Conservation (phyloP, 2,888 invertebrate species). For the Synanthedon andrenaeformis region DNA sequence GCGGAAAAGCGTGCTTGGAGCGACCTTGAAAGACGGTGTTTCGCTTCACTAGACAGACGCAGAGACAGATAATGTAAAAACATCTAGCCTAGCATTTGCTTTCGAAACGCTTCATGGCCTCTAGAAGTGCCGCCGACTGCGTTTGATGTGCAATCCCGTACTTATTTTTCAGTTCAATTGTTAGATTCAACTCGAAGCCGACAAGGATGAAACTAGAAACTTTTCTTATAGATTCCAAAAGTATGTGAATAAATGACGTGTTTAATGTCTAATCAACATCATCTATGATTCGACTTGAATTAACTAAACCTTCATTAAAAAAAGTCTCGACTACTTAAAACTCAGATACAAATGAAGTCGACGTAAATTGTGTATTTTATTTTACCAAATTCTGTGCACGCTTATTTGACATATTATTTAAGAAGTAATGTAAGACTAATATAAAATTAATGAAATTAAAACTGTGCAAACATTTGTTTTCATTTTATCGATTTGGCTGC, state of each 20-base stretch:
- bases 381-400: no score
- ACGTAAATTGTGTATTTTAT: no score
- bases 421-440: no score
- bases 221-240: neutral
- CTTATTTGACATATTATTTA: no score
- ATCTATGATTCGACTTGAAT: no score
- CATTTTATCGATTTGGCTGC: no score
- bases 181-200: neutral
- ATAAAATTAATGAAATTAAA: no score
- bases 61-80: constrained; percentile 29
- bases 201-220: neutral
- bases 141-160: neutral
- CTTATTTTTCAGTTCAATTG: neutral
- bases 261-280: no score
- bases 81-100: constrained; percentile 29
- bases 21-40: constrained; percentile 48
- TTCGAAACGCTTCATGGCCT: constrained; percentile 35
- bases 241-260: neutral
- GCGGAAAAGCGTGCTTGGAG: constrained; percentile 35
- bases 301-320: no score
- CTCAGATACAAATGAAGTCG: no score
- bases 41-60: constrained; percentile 33
- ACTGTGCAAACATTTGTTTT: no score
- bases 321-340: no score
- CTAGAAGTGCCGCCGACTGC: neutral